Evolutionary conservation across 1,140 invertebrate genomes (phyloP), one percentile per base, ranked within the genome.

Genomic region (Holotrichia oblita): DNA sequence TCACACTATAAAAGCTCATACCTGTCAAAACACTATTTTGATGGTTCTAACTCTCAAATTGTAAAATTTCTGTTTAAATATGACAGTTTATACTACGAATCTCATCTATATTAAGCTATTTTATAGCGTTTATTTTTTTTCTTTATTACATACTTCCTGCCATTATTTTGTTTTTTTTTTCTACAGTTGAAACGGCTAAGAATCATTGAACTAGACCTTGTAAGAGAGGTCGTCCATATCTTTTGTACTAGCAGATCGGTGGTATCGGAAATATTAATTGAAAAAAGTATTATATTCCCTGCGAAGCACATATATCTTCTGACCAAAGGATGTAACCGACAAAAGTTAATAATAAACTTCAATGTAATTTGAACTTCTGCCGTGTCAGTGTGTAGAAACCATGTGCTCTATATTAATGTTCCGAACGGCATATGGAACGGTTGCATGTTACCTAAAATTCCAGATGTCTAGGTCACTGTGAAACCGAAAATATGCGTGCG

Each of bases 381-480:
- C n/a, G n/a, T 22, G 61, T 64, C 61, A 64, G 17, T 64, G n/a
- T n/a, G 17, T 12, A 64, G 61, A 64, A 27, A 64, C 61, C 61
- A 64, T 64, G 61, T 64, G 61, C 61, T 64, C 61, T 48, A 48
- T 48, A 48, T 64, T 64, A 64, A 27, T 27, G 61, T 27, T 22
- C 61, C n/a, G 22, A 27, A 64, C 20, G 24, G 61, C 61, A 64
- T 64, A 64, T 64, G 61, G 20, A 20, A 12, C 17, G 61, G 17
- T 20, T 20, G 61, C 22, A 64, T 27, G 61, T 64, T 64, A 64
- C 61, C 61, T 64, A 64, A 64, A 64, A 64, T 64, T 64, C 61
- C 61, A 64, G 61, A 64, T 64, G 61, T 64, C 61, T 64, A 64
- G 61, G 61, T 64, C 61, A 22, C 61, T 64, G 61, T 64, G 61